Conservation (phyloP, 2,113 vertebrate species). For the Passer montanus region DNA sequence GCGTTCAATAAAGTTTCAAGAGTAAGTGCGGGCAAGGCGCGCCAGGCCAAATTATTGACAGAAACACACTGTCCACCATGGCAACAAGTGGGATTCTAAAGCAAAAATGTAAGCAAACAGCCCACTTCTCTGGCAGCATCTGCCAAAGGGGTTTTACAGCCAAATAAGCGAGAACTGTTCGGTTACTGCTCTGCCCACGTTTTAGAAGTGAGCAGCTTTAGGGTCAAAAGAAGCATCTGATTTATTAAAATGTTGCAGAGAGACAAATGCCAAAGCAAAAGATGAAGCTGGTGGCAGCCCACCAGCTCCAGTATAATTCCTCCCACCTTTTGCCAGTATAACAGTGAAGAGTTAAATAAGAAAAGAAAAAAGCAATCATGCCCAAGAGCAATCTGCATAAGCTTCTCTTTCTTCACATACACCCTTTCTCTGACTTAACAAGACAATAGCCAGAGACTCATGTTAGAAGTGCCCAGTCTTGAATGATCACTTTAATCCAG, state of each 20-base stretch:
- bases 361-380: neutral
- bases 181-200: constrained; percentile 25
- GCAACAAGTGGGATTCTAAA: constrained; percentile 78
- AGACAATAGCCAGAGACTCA: neutral
- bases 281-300: neutral
- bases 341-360: neutral
- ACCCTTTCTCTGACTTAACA: neutral
- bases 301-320: neutral
- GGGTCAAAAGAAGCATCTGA: constrained; percentile 44
- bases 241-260: constrained; percentile 20
- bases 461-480: neutral
- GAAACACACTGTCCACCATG: constrained; percentile 77
- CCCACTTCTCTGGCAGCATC: constrained; percentile 64
- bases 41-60: constrained; percentile 81
- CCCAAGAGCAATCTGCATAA: neutral
- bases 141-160: constrained; percentile 70
- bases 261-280: neutral
- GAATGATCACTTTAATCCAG: neutral
- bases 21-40: constrained; percentile 67
- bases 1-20: constrained; percentile 74
- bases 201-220: constrained; percentile 30
- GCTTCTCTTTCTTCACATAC: neutral
- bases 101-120: constrained; percentile 79
- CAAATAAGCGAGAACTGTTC: constrained; percentile 60
- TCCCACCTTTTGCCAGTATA: neutral